A percentile compares a stretch with the other conserved stretches of the same genome.
phyloP scores from a whole-genome alignment of 2,113 vertebrate genomes.

The Condylura cristata region DNA sequence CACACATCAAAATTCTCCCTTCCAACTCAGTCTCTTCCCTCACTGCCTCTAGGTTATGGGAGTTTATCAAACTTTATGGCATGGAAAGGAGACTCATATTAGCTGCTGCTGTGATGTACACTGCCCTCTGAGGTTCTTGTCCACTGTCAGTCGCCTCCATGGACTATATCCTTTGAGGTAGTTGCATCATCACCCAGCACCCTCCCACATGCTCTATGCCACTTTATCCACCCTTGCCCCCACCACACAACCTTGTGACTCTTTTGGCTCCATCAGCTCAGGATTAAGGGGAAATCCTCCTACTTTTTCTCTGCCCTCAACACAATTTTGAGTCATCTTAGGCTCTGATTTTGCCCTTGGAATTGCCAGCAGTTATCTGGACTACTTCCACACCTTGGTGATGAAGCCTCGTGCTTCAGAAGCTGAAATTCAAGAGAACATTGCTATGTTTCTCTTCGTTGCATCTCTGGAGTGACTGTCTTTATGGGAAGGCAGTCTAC shows the following conservation, averaged over 20 bases:
- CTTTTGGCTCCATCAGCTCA: neutral
- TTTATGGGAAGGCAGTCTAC: neutral
- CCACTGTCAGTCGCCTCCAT: neutral
- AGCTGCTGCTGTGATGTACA: neutral
- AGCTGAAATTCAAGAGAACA: neutral
- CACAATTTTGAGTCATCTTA: neutral
- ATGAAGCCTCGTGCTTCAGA: neutral
- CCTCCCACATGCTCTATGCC: neutral
- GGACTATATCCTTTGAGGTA: neutral
- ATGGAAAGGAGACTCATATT: neutral
- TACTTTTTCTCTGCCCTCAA: neutral
- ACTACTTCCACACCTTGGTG: neutral
- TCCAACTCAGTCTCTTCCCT: neutral
- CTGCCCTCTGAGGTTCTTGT: neutral
- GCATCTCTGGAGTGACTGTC: neutral
- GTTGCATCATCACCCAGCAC: neutral
- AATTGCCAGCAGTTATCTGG: neutral
- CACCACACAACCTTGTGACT: neutral
- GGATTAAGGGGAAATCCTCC: neutral
- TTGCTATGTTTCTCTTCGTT: neutral
- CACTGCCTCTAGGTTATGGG: neutral
- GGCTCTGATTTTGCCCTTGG: neutral
- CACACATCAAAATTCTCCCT: neutral
- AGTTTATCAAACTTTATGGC: neutral
- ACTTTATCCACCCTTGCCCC: neutral